Conservation (phyloP, 2,113 vertebrate genomes). For the Xiphorhynchus elegans region DNA sequence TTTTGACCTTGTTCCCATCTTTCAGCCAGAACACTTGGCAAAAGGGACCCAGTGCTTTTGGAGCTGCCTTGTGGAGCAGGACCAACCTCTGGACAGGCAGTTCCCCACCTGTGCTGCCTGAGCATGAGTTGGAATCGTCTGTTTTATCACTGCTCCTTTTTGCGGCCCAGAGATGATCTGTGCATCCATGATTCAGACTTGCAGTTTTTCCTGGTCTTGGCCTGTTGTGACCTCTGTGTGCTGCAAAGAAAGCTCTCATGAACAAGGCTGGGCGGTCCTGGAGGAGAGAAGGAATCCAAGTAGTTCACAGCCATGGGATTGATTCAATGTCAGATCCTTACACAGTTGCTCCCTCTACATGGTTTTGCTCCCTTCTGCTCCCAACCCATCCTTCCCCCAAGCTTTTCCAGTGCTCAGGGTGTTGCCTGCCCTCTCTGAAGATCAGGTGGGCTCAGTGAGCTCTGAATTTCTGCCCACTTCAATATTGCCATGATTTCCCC, state of each 20-base stretch:
- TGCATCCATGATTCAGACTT: not conserved
- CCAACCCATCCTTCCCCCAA: not conserved
- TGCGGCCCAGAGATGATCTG: not conserved
- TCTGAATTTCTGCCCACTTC: not conserved
- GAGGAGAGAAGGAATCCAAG: not conserved
- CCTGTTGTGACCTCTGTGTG: not conserved
- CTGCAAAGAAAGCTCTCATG: not conserved
- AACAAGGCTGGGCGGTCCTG: not conserved
- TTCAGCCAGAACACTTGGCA: slow-evolving; percentile 1
- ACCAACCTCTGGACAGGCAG: not conserved
- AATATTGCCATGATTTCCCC: not conserved
- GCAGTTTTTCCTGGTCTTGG: not conserved
- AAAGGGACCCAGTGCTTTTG: not conserved
- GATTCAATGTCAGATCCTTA: not conserved
- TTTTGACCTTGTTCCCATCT: slow-evolving; percentile 19
- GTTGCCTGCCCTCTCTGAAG: not conserved
- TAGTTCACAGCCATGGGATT: not conserved
- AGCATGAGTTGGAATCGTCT: not conserved
- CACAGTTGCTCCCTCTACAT: not conserved
- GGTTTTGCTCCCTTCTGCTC: not conserved
- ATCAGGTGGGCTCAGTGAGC: not conserved
- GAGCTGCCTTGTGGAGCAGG: not conserved
- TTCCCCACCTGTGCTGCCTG: not conserved
- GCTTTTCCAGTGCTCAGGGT: not conserved
- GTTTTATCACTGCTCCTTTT: not conserved